A percentile compares a stretch with the other conserved stretches of the same genome.
These are phyloP conservation scores for Drosophila kuntzei DNA, from an alignment of 2,888 invertebrate genomes.

Conservation along the genomic window DNA sequence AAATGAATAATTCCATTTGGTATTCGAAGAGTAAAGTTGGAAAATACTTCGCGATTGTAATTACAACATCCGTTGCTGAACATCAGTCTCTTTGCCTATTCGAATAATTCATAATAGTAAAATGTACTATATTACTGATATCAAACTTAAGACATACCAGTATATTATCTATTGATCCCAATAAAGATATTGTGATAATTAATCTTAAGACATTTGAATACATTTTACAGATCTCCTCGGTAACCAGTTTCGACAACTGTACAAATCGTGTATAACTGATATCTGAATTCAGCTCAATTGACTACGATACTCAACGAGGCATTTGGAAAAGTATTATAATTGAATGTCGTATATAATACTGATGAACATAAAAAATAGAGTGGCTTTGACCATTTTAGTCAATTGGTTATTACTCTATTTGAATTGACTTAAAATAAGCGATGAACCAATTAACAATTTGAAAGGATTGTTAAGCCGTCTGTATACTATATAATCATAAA, in stretches of 20 bases:
- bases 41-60: neutral
- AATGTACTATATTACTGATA: neutral
- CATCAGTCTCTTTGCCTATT: constrained; percentile 5
- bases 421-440: neutral
- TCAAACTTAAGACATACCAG: neutral
- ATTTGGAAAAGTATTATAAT: neutral
- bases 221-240: neutral
- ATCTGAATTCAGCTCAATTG: neutral
- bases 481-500: too few relatives aligned
- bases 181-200: neutral
- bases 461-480: too few relatives aligned
- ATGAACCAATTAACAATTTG: neutral
- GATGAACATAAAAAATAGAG: neutral
- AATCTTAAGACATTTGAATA: neutral
- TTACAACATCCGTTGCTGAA: neutral
- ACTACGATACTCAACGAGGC: neutral
- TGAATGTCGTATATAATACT: neutral
- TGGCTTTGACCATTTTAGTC: neutral
- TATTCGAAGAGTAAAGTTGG: constrained; percentile 7
- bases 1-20: constrained; percentile 4
- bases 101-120: neutral
- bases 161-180: neutral
- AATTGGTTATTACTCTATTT: neutral
- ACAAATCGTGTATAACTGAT: neutral
- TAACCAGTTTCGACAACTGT: neutral